Percentiles rank a stretch among this genome's conserved stretches.
Evolutionary conservation across 2,797 vertebrate genomes (phyloP).

Genomic region (Coracias cyanogaster): DNA sequence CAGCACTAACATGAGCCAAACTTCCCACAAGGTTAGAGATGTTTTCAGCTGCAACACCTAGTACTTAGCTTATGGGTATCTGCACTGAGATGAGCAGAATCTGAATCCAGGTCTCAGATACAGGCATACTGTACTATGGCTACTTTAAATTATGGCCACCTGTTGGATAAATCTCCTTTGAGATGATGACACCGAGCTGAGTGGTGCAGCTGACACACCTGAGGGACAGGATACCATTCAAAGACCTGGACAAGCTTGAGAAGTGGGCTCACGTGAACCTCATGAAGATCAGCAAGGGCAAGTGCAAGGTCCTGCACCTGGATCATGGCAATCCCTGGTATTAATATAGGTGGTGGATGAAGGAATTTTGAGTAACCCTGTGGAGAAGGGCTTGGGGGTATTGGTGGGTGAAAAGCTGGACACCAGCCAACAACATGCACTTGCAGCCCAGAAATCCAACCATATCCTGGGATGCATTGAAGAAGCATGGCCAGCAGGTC

Average conservation of each 20-base stretch:
- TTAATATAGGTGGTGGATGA: neutral
- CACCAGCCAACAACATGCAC: neutral
- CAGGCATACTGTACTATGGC: neutral
- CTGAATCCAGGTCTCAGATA: neutral
- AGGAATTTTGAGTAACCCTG: neutral
- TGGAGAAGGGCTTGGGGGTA: neutral
- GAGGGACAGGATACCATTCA: neutral
- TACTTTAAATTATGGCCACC: neutral
- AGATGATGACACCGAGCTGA: neutral
- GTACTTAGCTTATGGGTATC: neutral
- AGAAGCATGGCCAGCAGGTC: neutral
- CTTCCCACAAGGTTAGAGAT: neutral
- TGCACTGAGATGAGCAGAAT: neutral
- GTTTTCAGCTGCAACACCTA: neutral
- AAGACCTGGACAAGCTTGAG: neutral
- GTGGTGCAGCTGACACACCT: accelerated
- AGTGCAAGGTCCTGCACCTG: neutral
- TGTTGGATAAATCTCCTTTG: neutral
- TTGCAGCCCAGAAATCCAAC: neutral
- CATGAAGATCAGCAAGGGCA: neutral
- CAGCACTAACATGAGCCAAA: neutral
- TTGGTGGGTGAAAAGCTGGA: neutral
- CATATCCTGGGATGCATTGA: neutral
- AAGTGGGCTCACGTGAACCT: neutral
- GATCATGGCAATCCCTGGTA: accelerated